These are phyloP conservation scores for Papilio xuthus DNA, from an alignment of 1,140 invertebrate species.

Conservation along the genomic window DNA sequence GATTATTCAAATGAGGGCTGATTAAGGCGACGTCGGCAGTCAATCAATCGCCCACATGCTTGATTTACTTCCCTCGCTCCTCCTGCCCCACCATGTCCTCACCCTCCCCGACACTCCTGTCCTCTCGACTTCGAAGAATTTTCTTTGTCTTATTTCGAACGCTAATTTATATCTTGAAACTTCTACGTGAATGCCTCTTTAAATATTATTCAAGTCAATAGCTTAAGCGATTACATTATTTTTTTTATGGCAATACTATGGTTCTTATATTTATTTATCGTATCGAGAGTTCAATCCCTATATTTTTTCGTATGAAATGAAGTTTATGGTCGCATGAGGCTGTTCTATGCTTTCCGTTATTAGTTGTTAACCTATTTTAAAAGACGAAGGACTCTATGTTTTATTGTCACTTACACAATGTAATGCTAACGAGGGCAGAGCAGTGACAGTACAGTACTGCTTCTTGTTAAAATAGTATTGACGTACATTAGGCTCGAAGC, in stretches of 20 bases:
- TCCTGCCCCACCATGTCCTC: background rate
- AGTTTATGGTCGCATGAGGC: too few species aligned
- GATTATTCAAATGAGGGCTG: conserved; percentile 36
- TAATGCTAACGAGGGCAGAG: too few species aligned
- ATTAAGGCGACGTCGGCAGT: conserved; percentile 39
- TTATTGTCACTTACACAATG: too few species aligned
- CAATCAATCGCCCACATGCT: conserved; percentile 50
- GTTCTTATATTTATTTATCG: background rate
- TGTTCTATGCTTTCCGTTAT: too few species aligned
- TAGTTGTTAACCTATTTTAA: too few species aligned
- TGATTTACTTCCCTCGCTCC: conserved; percentile 43
- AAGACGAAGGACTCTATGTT: too few species aligned
- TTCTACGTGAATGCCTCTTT: conserved; percentile 38
- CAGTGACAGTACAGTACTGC: too few species aligned
- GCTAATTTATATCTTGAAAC: conserved; percentile 64
- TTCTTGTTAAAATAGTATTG: background rate
- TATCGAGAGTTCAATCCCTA: too few species aligned
- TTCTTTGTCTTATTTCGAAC: conserved; percentile 63
- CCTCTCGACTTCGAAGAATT: conserved; percentile 44
- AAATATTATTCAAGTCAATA: conserved; percentile 4
- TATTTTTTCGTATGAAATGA: too few species aligned
- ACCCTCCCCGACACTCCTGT: conserved; percentile 36
- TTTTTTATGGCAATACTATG: too few species aligned
- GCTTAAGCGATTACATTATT: conserved; percentile 8
- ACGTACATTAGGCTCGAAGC: background rate